Evolutionary conservation across 2,113 vertebrate genomes (phyloP), one percentile per base, ranked within the genome.

Genomic region (Neomonachus schauinslandi): DNA sequence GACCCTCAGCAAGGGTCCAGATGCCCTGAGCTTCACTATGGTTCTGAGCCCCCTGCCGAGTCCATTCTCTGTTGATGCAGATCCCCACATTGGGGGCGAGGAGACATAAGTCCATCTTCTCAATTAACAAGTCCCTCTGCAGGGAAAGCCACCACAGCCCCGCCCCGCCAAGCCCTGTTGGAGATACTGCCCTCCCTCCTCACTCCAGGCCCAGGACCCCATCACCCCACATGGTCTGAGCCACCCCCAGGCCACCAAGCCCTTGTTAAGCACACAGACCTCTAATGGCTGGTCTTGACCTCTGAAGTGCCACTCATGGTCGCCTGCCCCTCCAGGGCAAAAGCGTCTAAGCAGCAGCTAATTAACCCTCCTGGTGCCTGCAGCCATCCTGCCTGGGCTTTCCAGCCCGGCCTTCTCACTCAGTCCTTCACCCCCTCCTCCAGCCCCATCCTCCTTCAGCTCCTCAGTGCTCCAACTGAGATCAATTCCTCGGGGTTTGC

Each of bases 401-500:
- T 11, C 59, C 49, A n/a, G 93, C n/a, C 65, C 5, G 13, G n/a
- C 24, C 89, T 90, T 24, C 74, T 85, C 89, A 65, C n/a, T 90
- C 49, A 92, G 93, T 97, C 79, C 39, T 72, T 82, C 91, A 79
- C 33, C 86, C 59, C 89, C 39, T 93, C 49, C 65, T 26, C 18
- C 86, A 55, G 36, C 79, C 88, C 89, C 97, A 93, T 61, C 97
- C 98, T 96, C 95, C 98, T 96, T 74, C 91, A n/a, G 95, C 91
- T 97, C 90, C 97, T 92, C 97, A 15, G n/a, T 0, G 0, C 69
- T 96, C 96, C 93, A 96, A 95, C 95, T 89, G 97, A 98, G 98
- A 99, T 94, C 98, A 98, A 98, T 98, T 98, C 98, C 98, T 97
- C 46, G 4, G 95, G 97, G 97, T 98, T 98, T 98, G 97, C 97